A percentile compares a stretch with the other conserved stretches of the same genome.
phyloP scores from a whole-genome alignment of 2,888 invertebrate species.

The Drosophila nr. medialis region DNA sequence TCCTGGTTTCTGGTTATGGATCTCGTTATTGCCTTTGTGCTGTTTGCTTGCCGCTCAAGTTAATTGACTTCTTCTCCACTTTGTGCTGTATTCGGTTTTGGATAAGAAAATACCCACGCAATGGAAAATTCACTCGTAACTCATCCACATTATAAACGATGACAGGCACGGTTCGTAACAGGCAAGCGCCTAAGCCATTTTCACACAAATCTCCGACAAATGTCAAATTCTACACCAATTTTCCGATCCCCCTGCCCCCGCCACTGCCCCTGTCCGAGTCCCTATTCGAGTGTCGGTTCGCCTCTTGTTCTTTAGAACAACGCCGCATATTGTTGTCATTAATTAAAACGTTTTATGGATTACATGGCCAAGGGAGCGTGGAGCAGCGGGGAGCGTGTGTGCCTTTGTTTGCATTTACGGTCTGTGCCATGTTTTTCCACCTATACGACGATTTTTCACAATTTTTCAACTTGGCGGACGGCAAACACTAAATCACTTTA shows the following conservation, averaged over 20 bases:
- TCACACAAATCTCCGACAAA: conserved; percentile 59
- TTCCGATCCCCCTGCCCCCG: conserved; percentile 5
- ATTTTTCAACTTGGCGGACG: conserved; percentile 71
- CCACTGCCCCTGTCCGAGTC: background rate
- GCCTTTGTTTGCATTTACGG: conserved; percentile 4
- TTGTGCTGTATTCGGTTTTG: conserved; percentile 40
- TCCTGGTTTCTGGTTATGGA: conserved; percentile 4
- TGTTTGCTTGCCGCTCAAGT: conserved; percentile 4
- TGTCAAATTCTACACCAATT: conserved; percentile 58
- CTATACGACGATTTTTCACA: conserved; percentile 73
- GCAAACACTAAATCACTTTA: conserved; percentile 76
- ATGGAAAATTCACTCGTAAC: conserved; percentile 50
- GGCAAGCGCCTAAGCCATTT: conserved; percentile 53
- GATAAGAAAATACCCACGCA: conserved; percentile 61
- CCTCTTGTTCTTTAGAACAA: conserved; percentile 56
- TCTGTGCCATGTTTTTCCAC: conserved; percentile 38
- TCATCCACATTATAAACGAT: conserved; percentile 63
- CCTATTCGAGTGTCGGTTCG: conserved; percentile 12
- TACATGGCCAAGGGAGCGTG: conserved; percentile 60
- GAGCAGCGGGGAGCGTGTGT: conserved; percentile 19
- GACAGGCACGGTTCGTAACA: conserved; percentile 35
- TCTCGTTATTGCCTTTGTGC: background rate
- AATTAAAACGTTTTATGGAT: conserved; percentile 81
- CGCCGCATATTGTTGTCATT: conserved; percentile 80
- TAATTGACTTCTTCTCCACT: conserved; percentile 32